Base-by-base conservation (phyloP, 2,113 vertebrate genomes). In the Tiliqua scincoides region DNA sequence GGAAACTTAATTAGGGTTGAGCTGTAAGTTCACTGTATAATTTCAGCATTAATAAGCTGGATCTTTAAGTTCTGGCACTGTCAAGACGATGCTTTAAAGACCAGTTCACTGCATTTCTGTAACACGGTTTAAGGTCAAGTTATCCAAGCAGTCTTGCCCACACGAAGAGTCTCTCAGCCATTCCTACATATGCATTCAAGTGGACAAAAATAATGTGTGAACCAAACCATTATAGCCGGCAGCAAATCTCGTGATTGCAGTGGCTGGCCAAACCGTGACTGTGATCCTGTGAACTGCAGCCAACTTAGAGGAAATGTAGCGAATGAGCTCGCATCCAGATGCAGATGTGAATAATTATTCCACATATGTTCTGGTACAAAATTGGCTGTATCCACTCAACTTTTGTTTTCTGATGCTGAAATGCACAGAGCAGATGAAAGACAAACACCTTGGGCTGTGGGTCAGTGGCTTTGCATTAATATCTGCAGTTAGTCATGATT, bases 401-500 rank as follows among this genome's bases (percentile, higher is more conserved):
- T 79, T 86, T 81, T 75, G 72, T 67, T 23, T 91, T 88, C 89
- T 88, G 89, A 88, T 90, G 88, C 89, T 89, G 90, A 94, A 90
- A 94, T 87, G 88, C 86, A 82, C 82, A 89, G 87, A 91, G 88
- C 81, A 89, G 27, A 89, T 90, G 87, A 91, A 93, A 92, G 91
- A 92, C 91, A 93, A 94, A 91, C 89, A 93, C 91, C 90, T 88
- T 82, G 89, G 92, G 95, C 92, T 94, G 88, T 93, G 94, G 95
- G 93, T 95, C 93, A 94, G 87, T 93, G 94, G 92, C 89, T 95
- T 94, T 94, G 94, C 92, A 95, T 94, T 93, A 94, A 94, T 95
- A 95, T 96, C 94, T 94, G 92, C 92, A 1, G 35, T 93, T 91
- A 89, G 95, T 91, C 93, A 91, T 94, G 93, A 94, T 89, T 87